Evolutionary conservation across 2,113 vertebrate species (phyloP).

Genomic region (Corythaeola cristata): DNA sequence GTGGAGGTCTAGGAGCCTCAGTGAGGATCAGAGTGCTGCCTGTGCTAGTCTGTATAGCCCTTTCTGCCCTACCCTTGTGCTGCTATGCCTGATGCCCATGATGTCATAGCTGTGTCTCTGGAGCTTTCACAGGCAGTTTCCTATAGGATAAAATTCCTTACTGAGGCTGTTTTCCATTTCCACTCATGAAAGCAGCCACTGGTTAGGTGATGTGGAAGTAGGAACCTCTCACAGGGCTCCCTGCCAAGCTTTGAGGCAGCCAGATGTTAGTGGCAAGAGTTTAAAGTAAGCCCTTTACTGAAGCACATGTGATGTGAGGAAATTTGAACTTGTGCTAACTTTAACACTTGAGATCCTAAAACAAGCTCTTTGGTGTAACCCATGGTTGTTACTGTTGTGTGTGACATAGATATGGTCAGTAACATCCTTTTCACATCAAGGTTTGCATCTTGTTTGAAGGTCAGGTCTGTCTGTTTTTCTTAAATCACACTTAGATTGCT

Average conservation of each 20-base stretch:
- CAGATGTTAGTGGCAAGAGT: neutral
- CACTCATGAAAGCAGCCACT: neutral
- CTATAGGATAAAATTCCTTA: neutral
- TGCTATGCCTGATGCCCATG: neutral
- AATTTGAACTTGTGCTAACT: neutral
- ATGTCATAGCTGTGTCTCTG: neutral
- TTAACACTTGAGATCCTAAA: neutral
- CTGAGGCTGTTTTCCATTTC: neutral
- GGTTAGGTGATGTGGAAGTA: neutral
- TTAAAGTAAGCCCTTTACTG: neutral
- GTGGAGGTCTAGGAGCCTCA: neutral
- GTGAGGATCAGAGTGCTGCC: neutral
- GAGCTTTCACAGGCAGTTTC: neutral
- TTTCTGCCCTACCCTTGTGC: accelerated
- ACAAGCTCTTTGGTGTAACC: neutral
- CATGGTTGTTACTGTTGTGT: neutral
- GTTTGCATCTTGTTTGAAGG: neutral
- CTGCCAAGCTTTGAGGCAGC: neutral
- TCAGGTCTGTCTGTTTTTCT: neutral
- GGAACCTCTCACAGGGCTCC: neutral
- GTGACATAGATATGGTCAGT: neutral
- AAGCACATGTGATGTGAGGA: neutral
- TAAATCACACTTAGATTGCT: neutral
- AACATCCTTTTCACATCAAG: neutral
- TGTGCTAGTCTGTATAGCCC: neutral